Conservation (phyloP, 2,113 vertebrate species). For the Oreocharis arfaki region DNA sequence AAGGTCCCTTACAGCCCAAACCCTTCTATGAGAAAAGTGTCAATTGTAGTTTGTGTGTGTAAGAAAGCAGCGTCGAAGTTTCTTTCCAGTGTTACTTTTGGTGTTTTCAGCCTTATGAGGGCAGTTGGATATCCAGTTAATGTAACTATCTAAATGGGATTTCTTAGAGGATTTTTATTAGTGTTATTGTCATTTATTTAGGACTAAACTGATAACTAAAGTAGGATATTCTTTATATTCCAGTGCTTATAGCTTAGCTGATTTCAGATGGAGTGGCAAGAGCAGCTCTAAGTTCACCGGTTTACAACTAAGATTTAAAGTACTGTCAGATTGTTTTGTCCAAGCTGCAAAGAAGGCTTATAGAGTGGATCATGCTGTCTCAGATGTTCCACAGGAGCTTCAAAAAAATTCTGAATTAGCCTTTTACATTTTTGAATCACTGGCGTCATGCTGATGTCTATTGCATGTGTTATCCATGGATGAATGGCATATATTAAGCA, state of each 20-base stretch:
- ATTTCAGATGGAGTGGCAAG: neutral
- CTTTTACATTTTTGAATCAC: neutral
- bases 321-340: neutral
- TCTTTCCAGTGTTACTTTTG: neutral
- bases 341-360: neutral
- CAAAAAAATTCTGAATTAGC: neutral
- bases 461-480: neutral
- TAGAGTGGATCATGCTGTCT: neutral
- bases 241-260: neutral
- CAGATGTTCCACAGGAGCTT: neutral
- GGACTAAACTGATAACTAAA: neutral
- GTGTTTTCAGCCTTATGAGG: neutral
- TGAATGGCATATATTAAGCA: neutral
- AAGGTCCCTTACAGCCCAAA: neutral
- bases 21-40: neutral
- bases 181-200: neutral
- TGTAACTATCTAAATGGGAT: neutral
- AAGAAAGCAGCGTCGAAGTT: neutral
- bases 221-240: neutral
- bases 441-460: neutral
- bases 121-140: neutral
- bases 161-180: neutral
- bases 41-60: accelerated
- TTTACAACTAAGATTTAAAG: neutral
- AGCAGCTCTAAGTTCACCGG: neutral